phyloP scores from a whole-genome alignment of 2,888 invertebrate species.

The Tenthredo distinguenda region DNA sequence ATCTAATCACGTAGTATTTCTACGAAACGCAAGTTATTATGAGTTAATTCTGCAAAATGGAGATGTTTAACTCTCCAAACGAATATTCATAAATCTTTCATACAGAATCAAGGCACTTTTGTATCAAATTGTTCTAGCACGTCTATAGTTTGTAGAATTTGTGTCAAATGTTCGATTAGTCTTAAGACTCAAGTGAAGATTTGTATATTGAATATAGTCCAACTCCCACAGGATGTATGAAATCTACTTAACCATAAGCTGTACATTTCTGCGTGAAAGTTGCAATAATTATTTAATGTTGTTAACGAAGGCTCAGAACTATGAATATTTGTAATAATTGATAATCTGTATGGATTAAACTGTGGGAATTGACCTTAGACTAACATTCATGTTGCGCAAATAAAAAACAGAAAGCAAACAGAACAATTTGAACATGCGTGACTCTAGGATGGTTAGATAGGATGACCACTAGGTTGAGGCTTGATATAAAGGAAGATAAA shows the following conservation, averaged over 20 bases:
- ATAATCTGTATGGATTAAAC: constrained; percentile 21
- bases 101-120: background rate
- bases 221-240: background rate
- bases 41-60: background rate
- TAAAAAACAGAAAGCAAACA: constrained; percentile 68
- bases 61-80: background rate
- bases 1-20: background rate
- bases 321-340: background rate
- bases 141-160: background rate
- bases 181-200: background rate
- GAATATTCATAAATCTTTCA: background rate
- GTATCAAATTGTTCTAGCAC: background rate
- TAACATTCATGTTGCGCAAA: constrained; percentile 52
- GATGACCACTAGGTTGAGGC: constrained; percentile 75
- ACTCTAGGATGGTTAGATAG: constrained; percentile 76
- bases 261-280: too few relatives aligned
- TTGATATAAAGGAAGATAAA: constrained; percentile 76
- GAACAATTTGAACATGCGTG: constrained; percentile 74
- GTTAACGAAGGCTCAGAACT: background rate
- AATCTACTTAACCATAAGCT: background rate
- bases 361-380: constrained; percentile 1
- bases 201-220: background rate
- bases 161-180: background rate
- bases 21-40: background rate
- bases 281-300: background rate